These are phyloP conservation scores for Amphiprion clarkii DNA, from an alignment of 2,797 vertebrate genomes.

Conservation along the genomic window DNA sequence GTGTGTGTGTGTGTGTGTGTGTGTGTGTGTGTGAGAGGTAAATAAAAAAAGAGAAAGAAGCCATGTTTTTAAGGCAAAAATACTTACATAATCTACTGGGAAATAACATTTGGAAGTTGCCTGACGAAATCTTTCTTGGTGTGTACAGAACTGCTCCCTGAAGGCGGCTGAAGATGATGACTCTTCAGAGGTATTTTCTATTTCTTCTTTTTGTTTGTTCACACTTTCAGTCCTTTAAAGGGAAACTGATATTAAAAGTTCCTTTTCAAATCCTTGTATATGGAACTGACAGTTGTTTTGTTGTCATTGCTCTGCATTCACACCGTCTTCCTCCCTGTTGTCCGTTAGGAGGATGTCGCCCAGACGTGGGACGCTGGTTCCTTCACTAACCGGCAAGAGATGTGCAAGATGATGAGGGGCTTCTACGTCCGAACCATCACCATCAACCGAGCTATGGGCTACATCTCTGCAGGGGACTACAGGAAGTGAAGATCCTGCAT, in stretches of 20 bases:
- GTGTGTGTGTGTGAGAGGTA: background rate
- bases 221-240: background rate
- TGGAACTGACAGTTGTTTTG: background rate
- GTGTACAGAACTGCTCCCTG: constrained; percentile 67
- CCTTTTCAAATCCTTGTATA: background rate
- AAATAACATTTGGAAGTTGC: constrained; percentile 55
- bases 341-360: constrained; percentile 1
- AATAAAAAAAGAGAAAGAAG: background rate
- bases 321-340: background rate
- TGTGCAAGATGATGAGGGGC: constrained; percentile 86
- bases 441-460: constrained; percentile 86
- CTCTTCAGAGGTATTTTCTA: constrained; percentile 65
- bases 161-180: background rate
- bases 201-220: constrained; percentile 33
- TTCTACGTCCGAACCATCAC: constrained; percentile 88
- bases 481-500: constrained; percentile 52
- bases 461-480: constrained; percentile 81
- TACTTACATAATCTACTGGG: constrained; percentile 48
- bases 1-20: too few species aligned
- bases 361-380: constrained; percentile 16
- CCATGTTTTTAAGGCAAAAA: constrained; percentile 10
- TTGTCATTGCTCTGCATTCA: constrained; percentile 1
- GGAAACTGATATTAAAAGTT: constrained; percentile 2
- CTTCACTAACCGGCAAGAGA: constrained; percentile 76
- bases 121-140: constrained; percentile 61